These are phyloP conservation scores for Alethe castanea DNA, from an alignment of 2,113 vertebrate species.

Conservation along the genomic window DNA sequence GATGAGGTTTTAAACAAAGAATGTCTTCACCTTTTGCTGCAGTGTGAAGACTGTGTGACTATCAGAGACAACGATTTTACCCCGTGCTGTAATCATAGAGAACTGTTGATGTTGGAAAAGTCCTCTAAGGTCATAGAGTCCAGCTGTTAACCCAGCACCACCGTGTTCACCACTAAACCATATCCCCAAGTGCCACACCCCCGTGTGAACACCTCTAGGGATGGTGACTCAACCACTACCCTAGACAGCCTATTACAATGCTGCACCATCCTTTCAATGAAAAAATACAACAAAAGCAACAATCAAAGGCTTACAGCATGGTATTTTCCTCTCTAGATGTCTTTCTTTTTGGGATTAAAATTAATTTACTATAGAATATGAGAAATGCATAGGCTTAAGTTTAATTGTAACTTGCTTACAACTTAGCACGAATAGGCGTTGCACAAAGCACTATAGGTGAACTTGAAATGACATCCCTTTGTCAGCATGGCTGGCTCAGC, in stretches of 20 bases:
- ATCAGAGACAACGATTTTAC: neutral
- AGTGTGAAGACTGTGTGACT: neutral
- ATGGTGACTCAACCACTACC: neutral
- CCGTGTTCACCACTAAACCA: neutral
- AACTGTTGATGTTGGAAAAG: neutral
- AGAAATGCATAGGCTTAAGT: neutral
- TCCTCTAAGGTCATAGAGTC: neutral
- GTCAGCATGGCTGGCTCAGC: neutral
- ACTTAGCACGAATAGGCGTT: fast-evolving
- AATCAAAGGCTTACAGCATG: neutral
- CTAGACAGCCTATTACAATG: neutral
- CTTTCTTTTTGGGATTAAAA: neutral
- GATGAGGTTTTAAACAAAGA: neutral
- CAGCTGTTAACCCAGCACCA: neutral
- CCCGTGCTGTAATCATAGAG: neutral
- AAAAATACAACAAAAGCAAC: neutral
- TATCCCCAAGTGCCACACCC: neutral
- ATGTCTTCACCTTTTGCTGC: neutral
- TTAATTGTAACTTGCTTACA: neutral
- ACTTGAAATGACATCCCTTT: neutral
- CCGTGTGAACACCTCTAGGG: neutral
- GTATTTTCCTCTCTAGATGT: neutral
- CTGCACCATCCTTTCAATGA: neutral
- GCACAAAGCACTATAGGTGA: neutral
- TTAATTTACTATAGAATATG: neutral